phyloP scores from a whole-genome alignment of 2,888 invertebrate genomes.

The Anarsia innoxiella region DNA sequence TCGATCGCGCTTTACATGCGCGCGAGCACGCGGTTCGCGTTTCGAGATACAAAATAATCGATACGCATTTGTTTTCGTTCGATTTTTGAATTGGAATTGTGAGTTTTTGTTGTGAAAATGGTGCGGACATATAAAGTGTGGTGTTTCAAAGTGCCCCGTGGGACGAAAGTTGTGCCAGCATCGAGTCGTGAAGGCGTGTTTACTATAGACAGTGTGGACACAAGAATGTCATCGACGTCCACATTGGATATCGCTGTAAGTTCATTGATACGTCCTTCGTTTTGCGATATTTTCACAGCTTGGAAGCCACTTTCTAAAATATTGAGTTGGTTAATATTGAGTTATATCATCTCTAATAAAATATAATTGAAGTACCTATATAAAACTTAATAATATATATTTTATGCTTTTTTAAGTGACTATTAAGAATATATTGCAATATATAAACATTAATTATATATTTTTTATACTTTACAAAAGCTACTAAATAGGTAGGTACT shows the following conservation, averaged over 20 bases:
- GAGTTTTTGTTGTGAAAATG: slow-evolving; percentile 31
- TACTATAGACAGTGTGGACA: slow-evolving; percentile 35
- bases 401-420: too few species aligned
- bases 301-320: too few species aligned
- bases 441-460: too few species aligned
- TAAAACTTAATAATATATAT: too few species aligned
- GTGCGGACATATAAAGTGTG: slow-evolving; percentile 55
- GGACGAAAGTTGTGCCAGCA: slow-evolving; percentile 52
- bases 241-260: slow-evolving; percentile 62
- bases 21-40: slow-evolving; percentile 43
- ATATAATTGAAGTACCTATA: too few species aligned
- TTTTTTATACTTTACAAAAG: too few species aligned
- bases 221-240: slow-evolving; percentile 48
- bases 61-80: slow-evolving; percentile 15
- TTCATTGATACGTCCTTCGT: slow-evolving; percentile 19
- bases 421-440: too few species aligned
- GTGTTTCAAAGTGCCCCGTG: slow-evolving; percentile 53
- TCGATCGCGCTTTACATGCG: slow-evolving; percentile 42
- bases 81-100: slow-evolving; percentile 14
- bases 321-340: too few species aligned
- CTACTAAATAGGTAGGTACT: too few species aligned
- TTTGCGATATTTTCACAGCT: background rate
- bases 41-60: slow-evolving; percentile 16
- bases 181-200: slow-evolving; percentile 47
- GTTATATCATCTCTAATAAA: too few species aligned